Conservation (phyloP, 92 coral and sea anemone genomes). For the Actinostola sp. region DNA sequence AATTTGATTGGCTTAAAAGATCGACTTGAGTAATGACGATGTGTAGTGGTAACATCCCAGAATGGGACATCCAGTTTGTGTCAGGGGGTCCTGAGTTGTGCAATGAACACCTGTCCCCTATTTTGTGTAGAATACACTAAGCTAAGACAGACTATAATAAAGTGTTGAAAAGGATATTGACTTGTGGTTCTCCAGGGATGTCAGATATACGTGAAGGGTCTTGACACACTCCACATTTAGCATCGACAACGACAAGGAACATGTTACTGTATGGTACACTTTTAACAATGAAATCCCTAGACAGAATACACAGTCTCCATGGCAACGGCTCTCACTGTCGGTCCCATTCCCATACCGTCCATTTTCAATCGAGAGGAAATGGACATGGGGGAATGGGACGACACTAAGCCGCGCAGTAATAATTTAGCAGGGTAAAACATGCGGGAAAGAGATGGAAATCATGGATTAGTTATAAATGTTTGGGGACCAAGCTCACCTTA, state of each 20-base stretch:
- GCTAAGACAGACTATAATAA: neutral
- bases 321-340: no score
- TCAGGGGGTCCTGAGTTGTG: no score
- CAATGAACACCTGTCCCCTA: no score
- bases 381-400: no score
- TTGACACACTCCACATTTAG: constrained; percentile 66
- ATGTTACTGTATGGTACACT: constrained; percentile 82
- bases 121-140: neutral
- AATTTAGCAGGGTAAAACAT: no score
- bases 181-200: constrained; percentile 82
- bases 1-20: no score
- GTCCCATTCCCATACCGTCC: no score
- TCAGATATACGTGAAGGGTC: constrained; percentile 32
- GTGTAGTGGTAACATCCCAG: no score
- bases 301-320: neutral
- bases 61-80: no score
- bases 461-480: neutral
- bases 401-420: no score
- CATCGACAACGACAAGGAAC: constrained; percentile 75
- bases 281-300: constrained; percentile 61
- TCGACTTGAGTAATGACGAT: no score
- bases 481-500: neutral
- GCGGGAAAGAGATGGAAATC: neutral
- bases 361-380: no score
- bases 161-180: constrained; percentile 76